A percentile compares a stretch with the other conserved stretches of the same genome.
phyloP scores from a whole-genome alignment of 2,888 invertebrate genomes.

The Plebejus argus region DNA sequence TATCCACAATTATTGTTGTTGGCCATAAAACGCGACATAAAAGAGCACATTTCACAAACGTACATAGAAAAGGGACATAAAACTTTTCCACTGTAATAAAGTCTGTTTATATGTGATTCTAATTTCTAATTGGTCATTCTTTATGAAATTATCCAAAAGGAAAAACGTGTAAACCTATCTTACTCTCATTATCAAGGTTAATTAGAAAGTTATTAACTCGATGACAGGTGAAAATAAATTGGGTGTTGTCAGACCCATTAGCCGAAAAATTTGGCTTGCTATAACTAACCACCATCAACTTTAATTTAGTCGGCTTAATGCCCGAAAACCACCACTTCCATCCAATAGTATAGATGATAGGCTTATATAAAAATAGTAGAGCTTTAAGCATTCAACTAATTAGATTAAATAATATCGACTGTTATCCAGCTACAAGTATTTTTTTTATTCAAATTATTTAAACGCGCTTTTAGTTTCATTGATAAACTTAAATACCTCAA shows the following conservation, averaged over 20 bases:
- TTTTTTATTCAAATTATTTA: not conserved
- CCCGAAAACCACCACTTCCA: slow-evolving; percentile 44
- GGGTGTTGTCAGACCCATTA: slow-evolving; percentile 55
- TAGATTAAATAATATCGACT: not conserved
- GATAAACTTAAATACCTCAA: too few species aligned
- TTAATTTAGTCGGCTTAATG: slow-evolving; percentile 58
- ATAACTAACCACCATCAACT: slow-evolving; percentile 43
- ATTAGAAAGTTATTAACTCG: slow-evolving; percentile 24
- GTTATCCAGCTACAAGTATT: not conserved
- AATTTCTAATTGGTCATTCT: not conserved
- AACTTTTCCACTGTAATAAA: not conserved
- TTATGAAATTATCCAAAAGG: not conserved
- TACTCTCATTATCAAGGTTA: slow-evolving; percentile 18
- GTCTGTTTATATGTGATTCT: not conserved
- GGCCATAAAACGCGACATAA: slow-evolving; percentile 8
- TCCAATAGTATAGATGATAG: not conserved
- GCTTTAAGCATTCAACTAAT: too few species aligned
- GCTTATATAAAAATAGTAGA: too few species aligned
- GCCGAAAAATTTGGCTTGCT: slow-evolving; percentile 65
- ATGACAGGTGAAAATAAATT: slow-evolving; percentile 32
- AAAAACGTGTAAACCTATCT: not conserved
- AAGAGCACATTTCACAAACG: slow-evolving; percentile 4
- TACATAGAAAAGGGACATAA: not conserved
- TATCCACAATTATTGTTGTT: slow-evolving; percentile 2
- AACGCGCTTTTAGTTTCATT: not conserved